These are phyloP conservation scores for Ranitomeya variabilis DNA, from an alignment of 2,113 vertebrate species.

Conservation along the genomic window DNA sequence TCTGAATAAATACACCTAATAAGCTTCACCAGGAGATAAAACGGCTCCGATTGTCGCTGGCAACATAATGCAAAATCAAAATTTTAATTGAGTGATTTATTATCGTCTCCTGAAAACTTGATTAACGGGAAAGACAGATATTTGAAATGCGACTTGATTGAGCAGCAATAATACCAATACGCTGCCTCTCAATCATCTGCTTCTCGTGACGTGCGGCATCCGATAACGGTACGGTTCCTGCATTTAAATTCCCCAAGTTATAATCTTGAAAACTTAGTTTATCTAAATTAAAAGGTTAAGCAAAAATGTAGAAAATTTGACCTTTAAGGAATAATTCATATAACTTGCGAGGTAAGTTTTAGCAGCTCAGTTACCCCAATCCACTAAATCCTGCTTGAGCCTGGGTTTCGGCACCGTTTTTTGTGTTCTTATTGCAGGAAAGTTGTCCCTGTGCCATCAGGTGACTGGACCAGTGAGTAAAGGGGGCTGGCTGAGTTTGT, in stretches of 20 bases:
- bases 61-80: neutral
- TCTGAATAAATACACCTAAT: constrained; percentile 49
- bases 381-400: too few relatives aligned
- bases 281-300: too few relatives aligned
- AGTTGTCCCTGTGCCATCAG: too few relatives aligned
- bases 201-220: neutral
- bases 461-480: too few relatives aligned
- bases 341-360: too few relatives aligned
- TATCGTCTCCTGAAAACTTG: neutral
- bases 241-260: neutral
- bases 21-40: neutral
- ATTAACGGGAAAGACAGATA: constrained; percentile 27
- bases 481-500: too few relatives aligned
- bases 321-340: too few relatives aligned
- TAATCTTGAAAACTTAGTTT: neutral
- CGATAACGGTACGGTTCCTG: neutral
- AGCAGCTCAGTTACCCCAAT: too few relatives aligned
- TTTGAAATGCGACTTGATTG: neutral
- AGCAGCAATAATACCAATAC: neutral
- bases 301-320: too few relatives aligned
- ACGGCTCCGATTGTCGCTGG: neutral
- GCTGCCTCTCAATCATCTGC: neutral
- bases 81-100: constrained; percentile 44
- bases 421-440: too few relatives aligned
- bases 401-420: too few relatives aligned